phyloP scores from a whole-genome alignment of 2,888 invertebrate genomes.

The Caprella mutica region DNA sequence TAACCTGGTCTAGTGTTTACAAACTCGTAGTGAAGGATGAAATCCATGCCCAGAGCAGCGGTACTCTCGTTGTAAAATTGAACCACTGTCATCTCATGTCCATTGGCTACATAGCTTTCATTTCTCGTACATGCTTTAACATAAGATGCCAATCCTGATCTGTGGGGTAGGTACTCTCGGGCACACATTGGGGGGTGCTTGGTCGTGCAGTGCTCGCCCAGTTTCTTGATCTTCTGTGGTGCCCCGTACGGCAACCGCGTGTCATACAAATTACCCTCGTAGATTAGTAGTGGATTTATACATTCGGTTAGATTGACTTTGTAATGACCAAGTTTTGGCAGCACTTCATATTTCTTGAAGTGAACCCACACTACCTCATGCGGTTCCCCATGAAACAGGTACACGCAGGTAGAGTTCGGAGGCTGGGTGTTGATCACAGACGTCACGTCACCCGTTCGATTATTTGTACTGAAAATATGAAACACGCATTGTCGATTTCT shows the following conservation, averaged over 20 bases:
- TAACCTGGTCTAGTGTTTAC: conserved; percentile 32
- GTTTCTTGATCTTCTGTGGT: conserved; percentile 17
- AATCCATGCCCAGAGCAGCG: conserved; percentile 30
- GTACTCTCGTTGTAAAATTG: conserved; percentile 32
- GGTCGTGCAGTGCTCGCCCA: conserved; percentile 27
- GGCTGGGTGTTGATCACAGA: conserved; percentile 51
- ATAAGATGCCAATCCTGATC: conserved; percentile 9
- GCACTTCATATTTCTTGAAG: conserved; percentile 69
- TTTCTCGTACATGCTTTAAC: conserved; percentile 30
- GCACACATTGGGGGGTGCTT: conserved; percentile 31
- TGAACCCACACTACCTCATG: conserved; percentile 72
- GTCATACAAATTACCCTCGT: conserved; percentile 30
- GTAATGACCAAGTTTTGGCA: conserved; percentile 28
- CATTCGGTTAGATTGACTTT: conserved; percentile 27
- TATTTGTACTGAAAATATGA: conserved; percentile 31
- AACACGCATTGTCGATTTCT: conserved; percentile 30
- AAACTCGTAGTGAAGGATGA: conserved; percentile 27
- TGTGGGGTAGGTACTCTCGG: conserved; percentile 24
- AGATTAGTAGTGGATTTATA: conserved; percentile 31
- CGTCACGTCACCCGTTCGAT: conserved; percentile 24
- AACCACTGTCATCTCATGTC: conserved; percentile 27
- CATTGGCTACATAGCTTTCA: conserved; percentile 29
- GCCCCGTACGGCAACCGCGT: conserved; percentile 21
- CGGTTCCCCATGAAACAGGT: conserved; percentile 53
- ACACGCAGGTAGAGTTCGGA: conserved; percentile 69